Evolutionary conservation across 1,140 invertebrate species (phyloP), one percentile per base, ranked within the genome.

Genomic region (Microplitis demolitor): DNA sequence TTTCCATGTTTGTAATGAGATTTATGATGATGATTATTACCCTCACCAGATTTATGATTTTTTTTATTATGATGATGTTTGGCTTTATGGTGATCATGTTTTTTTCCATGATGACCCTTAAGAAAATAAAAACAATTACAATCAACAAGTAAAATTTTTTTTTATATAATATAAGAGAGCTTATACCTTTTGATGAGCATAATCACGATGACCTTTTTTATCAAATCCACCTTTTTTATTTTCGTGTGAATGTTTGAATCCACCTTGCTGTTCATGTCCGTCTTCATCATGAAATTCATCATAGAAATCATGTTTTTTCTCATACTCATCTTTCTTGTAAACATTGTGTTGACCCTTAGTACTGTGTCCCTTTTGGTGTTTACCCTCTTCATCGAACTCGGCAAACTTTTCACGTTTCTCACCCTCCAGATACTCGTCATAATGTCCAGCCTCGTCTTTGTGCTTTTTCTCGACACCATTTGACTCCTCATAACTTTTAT

Each of bases 311-410:
- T 92, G 89, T 72, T 91, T 92, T 81, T 92, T 93, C 74, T 92
- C 90, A 77, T 92, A 93, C 76, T 93, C 92, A 72, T 93, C 91
- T 81, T 92, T 92, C 78, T 93, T 93, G 78, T 92, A 91, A 35
- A 93, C 89, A 75, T 91, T 92, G 76, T 93, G 92, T 76, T 90
- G 90, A 5, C 92, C 92, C 80, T 92, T 92, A 0, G 91, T 92
- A 78, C 89, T 91, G 81, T 92, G 91, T 0, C 92, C 91, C 81
- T 93, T 92, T 11, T 90, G 89, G 72, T 92, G 91, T 76, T 92
- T 89, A 0, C 90, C 91, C 0, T 90, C 88, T 77, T 93, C 91
- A 37, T 88, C 89, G 73, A 86, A 88, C 64, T 88, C 79, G 3
- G 80, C 85, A 0, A 69, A 75, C 37, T 88, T 88, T n/a, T 85